Base-by-base conservation (phyloP, 1,140 invertebrate genomes). In the Bacillus rossius region DNA sequence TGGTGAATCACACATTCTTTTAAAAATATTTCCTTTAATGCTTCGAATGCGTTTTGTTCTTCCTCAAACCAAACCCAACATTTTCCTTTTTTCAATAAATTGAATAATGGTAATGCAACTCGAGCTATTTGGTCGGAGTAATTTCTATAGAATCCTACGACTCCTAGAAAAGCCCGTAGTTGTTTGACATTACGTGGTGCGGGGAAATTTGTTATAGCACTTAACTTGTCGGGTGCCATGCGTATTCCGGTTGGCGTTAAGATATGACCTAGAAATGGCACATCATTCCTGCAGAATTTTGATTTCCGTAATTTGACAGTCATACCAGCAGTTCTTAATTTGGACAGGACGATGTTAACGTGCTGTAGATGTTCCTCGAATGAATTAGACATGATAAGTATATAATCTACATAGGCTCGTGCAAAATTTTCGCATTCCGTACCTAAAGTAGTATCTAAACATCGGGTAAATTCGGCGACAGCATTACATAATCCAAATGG, bases 241-340 rank as follows among this genome's bases (percentile, higher is more conserved):
- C 50, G 57, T 13, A 67, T 50, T 5, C 67, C 71, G 29, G 65
- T 37, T 10, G 38, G 13, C 1, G 67, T 63, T 5, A 77, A 23
- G 16, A 73, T 65, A 43, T 71, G 69, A 13, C 74, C 73, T 10
- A 76, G 61, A 62, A 65, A 75, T 25, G 60, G 75, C 74, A 69
- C 63, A 64, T 71, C 64, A 23, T 62, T 64, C 40, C 54, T 17
- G 10, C 66, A 56, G 56, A 73, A 70, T 51, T 67, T 63, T 10
- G 52, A 64, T 66, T 73, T 70, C 42, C 22, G 26, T 34, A 59
- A 47, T 7, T 60, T 60, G 7, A 69, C 23, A 8, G 65, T 73
- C 1, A 72, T n/a, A 1, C 61, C 60, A 14, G 61, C 45, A 29
- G 62, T 17, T 16, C 25, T 2, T 8, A 71, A 54, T 22, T 62